Evolutionary conservation across 37 sponge, comb jelly and placozoan genomes (phyloP).

Genomic region (Aplysina aerophoba): DNA sequence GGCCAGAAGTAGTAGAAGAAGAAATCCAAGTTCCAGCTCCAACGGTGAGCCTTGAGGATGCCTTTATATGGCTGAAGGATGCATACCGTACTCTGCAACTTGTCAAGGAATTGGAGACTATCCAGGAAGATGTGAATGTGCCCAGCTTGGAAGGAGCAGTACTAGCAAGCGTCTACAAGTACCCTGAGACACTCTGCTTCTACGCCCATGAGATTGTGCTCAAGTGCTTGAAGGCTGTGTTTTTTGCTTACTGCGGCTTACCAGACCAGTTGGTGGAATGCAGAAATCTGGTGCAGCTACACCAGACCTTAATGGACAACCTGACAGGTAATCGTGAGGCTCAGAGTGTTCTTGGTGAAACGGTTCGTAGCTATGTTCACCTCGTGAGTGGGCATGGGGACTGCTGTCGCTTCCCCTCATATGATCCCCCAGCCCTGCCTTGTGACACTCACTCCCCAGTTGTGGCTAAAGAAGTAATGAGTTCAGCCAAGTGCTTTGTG

Average conservation of each 20-base stretch:
- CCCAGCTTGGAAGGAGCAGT: no score
- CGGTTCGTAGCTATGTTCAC: constrained; percentile 25
- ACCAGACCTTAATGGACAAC: neutral
- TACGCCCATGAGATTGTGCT: constrained; percentile 37
- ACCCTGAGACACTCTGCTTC: constrained; percentile 19
- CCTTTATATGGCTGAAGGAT: constrained; percentile 3
- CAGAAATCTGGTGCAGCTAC: constrained; percentile 34
- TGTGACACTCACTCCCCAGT: constrained; percentile 26
- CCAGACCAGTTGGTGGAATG: constrained; percentile 6
- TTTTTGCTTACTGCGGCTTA: constrained; percentile 58
- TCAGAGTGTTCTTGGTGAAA: neutral
- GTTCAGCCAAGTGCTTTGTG: constrained; percentile 34
- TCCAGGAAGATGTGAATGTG: neutral
- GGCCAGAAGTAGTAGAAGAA: neutral
- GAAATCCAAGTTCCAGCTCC: constrained; percentile 15
- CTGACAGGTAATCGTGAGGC: neutral
- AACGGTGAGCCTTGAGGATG: constrained; percentile 9
- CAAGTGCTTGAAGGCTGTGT: constrained; percentile 55
- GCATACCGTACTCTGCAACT: neutral
- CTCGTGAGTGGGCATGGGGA: constrained; percentile 49
- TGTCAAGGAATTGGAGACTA: neutral
- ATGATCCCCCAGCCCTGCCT: constrained; percentile 58
- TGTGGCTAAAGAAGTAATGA: constrained; percentile 50
- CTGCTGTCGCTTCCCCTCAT: constrained; percentile 57
- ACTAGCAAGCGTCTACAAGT: neutral